Conservation (phyloP, 2,888 invertebrate genomes). For the Cryptus armator region DNA sequence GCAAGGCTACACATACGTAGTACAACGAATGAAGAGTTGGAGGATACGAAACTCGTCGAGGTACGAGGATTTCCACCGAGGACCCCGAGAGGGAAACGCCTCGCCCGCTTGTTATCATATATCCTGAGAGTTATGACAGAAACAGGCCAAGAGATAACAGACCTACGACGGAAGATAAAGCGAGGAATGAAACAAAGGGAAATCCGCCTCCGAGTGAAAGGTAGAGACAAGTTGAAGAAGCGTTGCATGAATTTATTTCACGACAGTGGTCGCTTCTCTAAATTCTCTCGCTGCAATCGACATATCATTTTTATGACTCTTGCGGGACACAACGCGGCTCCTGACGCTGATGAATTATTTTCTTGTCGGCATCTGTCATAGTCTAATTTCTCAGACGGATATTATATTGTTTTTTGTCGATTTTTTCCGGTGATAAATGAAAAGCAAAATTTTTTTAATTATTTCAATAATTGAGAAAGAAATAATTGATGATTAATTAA, state of each 20-base stretch:
- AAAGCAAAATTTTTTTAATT: too few species aligned
- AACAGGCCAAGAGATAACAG: constrained; percentile 54
- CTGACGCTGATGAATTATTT: not conserved
- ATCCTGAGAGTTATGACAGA: constrained; percentile 63
- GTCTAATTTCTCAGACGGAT: not conserved
- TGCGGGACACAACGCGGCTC: constrained; percentile 4
- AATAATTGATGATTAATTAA: too few species aligned
- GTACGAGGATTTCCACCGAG: constrained; percentile 47
- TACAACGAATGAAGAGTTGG: not conserved
- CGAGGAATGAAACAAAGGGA: constrained; percentile 34
- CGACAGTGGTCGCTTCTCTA: constrained; percentile 13
- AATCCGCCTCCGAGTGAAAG: constrained; percentile 22
- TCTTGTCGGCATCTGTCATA: not conserved
- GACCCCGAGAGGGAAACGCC: constrained; percentile 38
- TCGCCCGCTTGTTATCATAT: constrained; percentile 62
- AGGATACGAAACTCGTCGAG: constrained; percentile 17
- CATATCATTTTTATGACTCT: constrained; percentile 34
- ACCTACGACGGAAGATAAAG: constrained; percentile 18
- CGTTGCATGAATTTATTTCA: constrained; percentile 39
- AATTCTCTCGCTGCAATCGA: constrained; percentile 19
- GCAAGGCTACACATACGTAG: not conserved
- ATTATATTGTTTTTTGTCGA: too few species aligned
- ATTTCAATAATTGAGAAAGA: too few species aligned
- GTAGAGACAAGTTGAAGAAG: constrained; percentile 35
- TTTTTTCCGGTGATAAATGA: not conserved